Evolutionary conservation across 2,113 vertebrate genomes (phyloP).

Genomic region (Tamias sibiricus): DNA sequence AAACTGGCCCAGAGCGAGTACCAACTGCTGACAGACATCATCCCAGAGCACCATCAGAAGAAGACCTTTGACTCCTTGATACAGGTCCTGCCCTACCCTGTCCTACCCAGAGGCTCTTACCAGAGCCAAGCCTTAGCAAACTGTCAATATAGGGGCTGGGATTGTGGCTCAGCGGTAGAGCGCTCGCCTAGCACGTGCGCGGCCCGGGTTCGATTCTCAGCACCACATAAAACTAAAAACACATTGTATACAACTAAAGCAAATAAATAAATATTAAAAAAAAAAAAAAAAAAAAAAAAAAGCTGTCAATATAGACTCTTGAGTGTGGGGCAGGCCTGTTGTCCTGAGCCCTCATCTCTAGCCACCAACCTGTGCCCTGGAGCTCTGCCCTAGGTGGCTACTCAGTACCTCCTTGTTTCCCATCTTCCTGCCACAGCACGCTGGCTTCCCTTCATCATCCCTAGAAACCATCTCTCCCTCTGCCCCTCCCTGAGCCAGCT

Average conservation of each 20-base stretch:
- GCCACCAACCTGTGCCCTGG: background rate
- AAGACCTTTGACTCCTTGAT: constrained; percentile 99
- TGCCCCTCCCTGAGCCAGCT: background rate
- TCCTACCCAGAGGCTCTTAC: background rate
- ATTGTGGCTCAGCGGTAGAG: no score
- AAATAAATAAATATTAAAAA: no score
- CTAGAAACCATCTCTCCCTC: background rate
- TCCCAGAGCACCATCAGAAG: constrained; percentile 99
- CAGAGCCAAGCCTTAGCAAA: fast-evolving
- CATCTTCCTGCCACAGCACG: no score
- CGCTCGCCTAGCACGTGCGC: no score
- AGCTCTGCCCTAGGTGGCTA: background rate
- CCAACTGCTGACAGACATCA: constrained; percentile 92
- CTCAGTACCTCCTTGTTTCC: fast-evolving
- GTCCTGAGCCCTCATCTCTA: background rate
- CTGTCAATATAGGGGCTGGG: no score
- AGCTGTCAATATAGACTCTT: background rate
- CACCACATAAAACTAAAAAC: no score
- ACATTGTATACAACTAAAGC: no score
- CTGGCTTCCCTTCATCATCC: background rate
- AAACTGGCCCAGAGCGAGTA: constrained; percentile 98
- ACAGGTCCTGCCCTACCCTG: constrained; percentile 88
- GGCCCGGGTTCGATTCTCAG: no score
- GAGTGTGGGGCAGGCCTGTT: background rate
- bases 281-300: no score